Evolutionary conservation across 2,113 vertebrate species (phyloP).

Genomic region (Arothron firmamentum): DNA sequence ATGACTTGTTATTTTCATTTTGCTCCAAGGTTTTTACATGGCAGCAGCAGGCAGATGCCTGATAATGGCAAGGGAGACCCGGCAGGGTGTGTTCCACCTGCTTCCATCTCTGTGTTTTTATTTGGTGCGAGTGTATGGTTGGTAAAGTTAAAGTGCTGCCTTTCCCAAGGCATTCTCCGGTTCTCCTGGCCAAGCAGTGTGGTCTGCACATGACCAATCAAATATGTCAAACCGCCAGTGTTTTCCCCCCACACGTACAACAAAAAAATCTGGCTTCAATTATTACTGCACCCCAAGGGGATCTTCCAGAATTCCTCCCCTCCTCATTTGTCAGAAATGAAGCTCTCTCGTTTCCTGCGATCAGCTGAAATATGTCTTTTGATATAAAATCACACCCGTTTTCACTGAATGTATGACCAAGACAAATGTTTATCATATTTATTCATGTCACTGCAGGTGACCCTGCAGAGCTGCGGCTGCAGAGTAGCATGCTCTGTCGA

Average conservation of each 20-base stretch:
- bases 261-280: conserved; percentile 73
- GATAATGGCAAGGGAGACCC: conserved; percentile 37
- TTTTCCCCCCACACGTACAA: conserved; percentile 66
- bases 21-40: conserved; percentile 35
- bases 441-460: conserved; percentile 71
- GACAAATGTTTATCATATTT: conserved; percentile 76
- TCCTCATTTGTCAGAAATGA: conserved; percentile 75
- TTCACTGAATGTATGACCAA: conserved; percentile 66
- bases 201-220: conserved; percentile 76
- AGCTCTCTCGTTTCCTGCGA: conserved; percentile 71
- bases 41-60: conserved; percentile 47
- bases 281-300: conserved; percentile 71
- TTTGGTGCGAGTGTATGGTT: conserved; percentile 18
- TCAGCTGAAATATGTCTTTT: conserved; percentile 75
- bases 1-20: conserved; percentile 66
- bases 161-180: conserved; percentile 49
- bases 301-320: conserved; percentile 69
- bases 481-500: conserved; percentile 58
- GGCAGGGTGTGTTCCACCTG: conserved; percentile 61
- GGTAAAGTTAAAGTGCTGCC: conserved; percentile 33
- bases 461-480: conserved; percentile 57
- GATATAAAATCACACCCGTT: conserved; percentile 73
- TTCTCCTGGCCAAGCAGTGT: conserved; percentile 61
- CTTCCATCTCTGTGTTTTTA: conserved; percentile 39
- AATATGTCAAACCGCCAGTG: conserved; percentile 69